A percentile compares a stretch with the other conserved stretches of the same genome.
phyloP scores from a whole-genome alignment of 2,888 invertebrate species.

The Cylindroiulus punctatus region DNA sequence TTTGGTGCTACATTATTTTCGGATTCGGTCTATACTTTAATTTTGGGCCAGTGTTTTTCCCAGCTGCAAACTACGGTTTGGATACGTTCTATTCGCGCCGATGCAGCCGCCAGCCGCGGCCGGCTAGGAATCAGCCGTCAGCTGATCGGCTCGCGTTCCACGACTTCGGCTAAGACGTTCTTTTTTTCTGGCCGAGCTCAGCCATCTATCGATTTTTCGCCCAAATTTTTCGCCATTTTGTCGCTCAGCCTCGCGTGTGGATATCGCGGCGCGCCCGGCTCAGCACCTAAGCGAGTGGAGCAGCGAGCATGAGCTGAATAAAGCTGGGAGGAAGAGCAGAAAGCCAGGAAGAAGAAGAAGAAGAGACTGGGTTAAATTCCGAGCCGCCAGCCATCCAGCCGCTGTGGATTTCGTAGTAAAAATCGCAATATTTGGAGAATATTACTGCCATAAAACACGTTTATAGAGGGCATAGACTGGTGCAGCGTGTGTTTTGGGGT shows the following conservation, averaged over 20 bases:
- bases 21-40: too few species aligned
- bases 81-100: not conserved
- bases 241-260: not conserved
- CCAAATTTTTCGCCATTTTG: not conserved
- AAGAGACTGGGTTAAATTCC: conserved; percentile 5
- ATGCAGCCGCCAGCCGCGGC: not conserved
- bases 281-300: too few species aligned
- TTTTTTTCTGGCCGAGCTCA: not conserved
- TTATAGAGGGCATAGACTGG: conserved; percentile 48
- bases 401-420: conserved; percentile 17
- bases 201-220: not conserved
- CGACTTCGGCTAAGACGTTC: not conserved
- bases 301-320: too few species aligned
- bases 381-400: not conserved
- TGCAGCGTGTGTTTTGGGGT: conserved; percentile 23
- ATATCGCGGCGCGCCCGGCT: too few species aligned
- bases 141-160: not conserved
- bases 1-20: too few species aligned
- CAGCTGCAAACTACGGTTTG: not conserved
- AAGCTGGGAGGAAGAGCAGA: too few species aligned
- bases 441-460: conserved; percentile 28
- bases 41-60: too few species aligned
- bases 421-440: conserved; percentile 26
- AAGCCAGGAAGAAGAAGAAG: too few species aligned
- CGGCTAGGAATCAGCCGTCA: not conserved